These are phyloP conservation scores for Sorex maritimensis DNA, from an alignment of 2,797 vertebrate species.

Conservation along the genomic window DNA sequence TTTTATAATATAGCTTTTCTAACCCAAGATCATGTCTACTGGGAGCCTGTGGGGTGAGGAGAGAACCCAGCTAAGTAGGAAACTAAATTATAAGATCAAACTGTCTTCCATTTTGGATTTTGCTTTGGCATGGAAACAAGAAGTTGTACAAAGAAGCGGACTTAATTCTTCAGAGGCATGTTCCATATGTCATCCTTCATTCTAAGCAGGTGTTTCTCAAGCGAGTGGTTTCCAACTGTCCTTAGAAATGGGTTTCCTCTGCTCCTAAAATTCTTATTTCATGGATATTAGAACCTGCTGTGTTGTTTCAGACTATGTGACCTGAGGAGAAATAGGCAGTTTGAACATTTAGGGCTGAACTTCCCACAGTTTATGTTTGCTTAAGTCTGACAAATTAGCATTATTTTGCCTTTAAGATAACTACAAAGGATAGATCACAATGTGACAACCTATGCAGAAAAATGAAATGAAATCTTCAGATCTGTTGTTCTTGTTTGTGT, in stretches of 20 bases:
- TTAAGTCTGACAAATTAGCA: slow-evolving; percentile 66
- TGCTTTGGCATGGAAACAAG: slow-evolving; percentile 55
- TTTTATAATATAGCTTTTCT: accelerated
- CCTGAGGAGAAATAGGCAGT: slow-evolving; percentile 22
- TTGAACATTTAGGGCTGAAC: slow-evolving; percentile 5
- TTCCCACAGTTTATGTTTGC: slow-evolving; percentile 38
- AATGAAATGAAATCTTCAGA: background rate
- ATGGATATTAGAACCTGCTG: slow-evolving; percentile 70
- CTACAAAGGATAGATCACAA: slow-evolving; percentile 61
- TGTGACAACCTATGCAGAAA: slow-evolving; percentile 65
- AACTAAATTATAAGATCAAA: slow-evolving; percentile 54
- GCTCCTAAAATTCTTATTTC: slow-evolving; percentile 68
- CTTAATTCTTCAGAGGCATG: background rate
- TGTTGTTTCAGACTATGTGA: background rate
- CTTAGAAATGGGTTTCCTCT: slow-evolving; percentile 75
- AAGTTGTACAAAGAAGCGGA: slow-evolving; percentile 35
- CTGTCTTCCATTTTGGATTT: background rate
- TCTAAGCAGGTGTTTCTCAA: slow-evolving; percentile 22
- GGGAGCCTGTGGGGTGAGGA: background rate
- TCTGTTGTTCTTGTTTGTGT: slow-evolving; percentile 52
- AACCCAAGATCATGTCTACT: background rate
- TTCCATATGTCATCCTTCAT: slow-evolving; percentile 31
- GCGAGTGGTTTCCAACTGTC: slow-evolving; percentile 55
- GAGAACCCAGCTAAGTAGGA: background rate
- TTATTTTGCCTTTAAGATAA: slow-evolving; percentile 70